Conservation (phyloP, 2,888 invertebrate genomes). For the Mellilla xanthometata region DNA sequence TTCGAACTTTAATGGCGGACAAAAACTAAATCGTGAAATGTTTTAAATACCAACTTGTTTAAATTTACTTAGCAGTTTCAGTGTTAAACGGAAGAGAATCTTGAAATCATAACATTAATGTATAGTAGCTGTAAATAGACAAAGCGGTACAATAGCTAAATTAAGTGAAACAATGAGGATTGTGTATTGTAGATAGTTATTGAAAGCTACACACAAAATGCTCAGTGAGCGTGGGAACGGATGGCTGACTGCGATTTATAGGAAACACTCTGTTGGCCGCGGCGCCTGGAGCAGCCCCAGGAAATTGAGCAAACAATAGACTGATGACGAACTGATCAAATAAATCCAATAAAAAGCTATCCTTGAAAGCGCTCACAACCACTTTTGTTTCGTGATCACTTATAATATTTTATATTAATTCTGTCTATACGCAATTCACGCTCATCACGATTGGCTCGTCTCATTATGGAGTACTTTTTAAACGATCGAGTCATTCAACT, state of each 20-base stretch:
- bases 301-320: conserved; percentile 55
- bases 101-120: conserved; percentile 49
- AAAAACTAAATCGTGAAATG: neutral
- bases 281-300: conserved; percentile 54
- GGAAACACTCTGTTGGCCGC: conserved; percentile 55
- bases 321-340: conserved; percentile 33
- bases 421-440: conserved; percentile 48
- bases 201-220: conserved; percentile 69
- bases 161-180: conserved; percentile 79
- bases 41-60: no score
- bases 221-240: conserved; percentile 73
- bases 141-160: conserved; percentile 73
- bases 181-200: conserved; percentile 68
- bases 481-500: conserved; percentile 70
- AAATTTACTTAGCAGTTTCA: neutral
- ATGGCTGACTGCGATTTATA: conserved; percentile 59
- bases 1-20: neutral
- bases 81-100: conserved; percentile 24
- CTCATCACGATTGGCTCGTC: conserved; percentile 59
- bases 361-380: conserved; percentile 17
- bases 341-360: conserved; percentile 21
- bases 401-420: conserved; percentile 19
- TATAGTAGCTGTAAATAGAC: conserved; percentile 74
- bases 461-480: conserved; percentile 57
- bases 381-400: conserved; percentile 32